A percentile compares a stretch with the other conserved stretches of the same genome.
Conservation (phyloP, 2,113 vertebrate species). For the Callocephalon fimbriatum region DNA sequence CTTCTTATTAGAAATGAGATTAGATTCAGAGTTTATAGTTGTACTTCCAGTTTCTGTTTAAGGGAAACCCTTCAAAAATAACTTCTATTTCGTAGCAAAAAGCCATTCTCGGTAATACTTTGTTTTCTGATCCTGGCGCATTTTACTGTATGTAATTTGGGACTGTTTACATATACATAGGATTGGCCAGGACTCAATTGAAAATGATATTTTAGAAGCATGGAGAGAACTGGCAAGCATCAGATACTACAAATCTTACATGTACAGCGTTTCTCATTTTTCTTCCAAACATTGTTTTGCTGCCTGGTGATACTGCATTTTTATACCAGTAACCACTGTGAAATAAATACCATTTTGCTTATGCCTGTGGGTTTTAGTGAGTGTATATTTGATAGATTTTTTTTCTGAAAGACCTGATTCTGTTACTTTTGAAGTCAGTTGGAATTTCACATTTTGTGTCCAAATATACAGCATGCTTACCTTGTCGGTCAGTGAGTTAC, state of each 20-base stretch:
- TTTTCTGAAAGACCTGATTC: background rate
- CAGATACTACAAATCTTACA: background rate
- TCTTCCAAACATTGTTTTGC: conserved; percentile 11
- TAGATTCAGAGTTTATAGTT: background rate
- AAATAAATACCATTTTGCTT: background rate
- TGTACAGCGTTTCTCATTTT: background rate
- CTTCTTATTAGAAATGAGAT: background rate
- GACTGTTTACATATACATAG: background rate
- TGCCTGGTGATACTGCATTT: background rate
- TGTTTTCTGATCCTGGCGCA: background rate
- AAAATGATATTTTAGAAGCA: conserved; percentile 13
- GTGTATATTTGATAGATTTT: background rate
- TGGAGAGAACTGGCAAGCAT: conserved; percentile 13
- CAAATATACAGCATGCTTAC: background rate
- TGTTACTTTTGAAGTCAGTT: background rate
- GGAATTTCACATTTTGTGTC: background rate
- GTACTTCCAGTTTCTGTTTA: background rate
- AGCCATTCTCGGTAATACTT: background rate
- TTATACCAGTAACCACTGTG: background rate
- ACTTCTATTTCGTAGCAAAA: background rate
- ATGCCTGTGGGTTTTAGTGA: background rate
- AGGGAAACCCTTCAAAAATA: background rate
- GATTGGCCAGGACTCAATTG: background rate
- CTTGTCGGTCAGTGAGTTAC: background rate
- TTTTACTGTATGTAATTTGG: background rate